phyloP scores from a whole-genome alignment of 2,888 invertebrate species.

The Helicoverpa assulta region DNA sequence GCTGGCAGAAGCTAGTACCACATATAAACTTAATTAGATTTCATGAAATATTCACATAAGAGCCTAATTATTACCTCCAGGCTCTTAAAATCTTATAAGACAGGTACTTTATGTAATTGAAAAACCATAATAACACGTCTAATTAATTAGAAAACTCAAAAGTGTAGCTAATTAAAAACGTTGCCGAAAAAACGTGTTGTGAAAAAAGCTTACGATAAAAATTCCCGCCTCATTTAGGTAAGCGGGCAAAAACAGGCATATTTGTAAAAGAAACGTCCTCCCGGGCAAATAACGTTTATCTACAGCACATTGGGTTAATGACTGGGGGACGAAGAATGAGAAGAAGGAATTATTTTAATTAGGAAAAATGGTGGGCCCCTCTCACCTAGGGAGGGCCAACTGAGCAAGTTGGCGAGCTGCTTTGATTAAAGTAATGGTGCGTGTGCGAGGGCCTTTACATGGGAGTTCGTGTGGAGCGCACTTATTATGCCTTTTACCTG shows the following conservation, averaged over 20 bases:
- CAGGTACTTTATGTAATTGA: conserved; percentile 39
- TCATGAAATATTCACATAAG: conserved; percentile 31
- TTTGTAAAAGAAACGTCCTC: conserved; percentile 81
- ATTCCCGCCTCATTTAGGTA: conserved; percentile 79
- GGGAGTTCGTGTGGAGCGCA: conserved; percentile 38
- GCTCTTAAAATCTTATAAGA: conserved; percentile 25
- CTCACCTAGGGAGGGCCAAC: conserved; percentile 71
- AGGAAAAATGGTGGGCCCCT: conserved; percentile 82
- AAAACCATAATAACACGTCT: conserved; percentile 48
- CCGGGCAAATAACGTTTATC: conserved; percentile 86
- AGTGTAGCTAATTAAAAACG: conserved; percentile 77
- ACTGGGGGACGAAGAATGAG: conserved; percentile 84
- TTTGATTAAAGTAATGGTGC: conserved; percentile 70
- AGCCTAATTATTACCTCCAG: conserved; percentile 32
- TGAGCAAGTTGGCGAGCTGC: conserved; percentile 72
- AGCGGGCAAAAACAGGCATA: conserved; percentile 81
- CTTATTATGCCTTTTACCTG: conserved; percentile 46
- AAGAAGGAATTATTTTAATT: conserved; percentile 89
- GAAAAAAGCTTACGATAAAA: conserved; percentile 74
- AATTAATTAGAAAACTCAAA: conserved; percentile 73
- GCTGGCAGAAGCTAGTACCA: too few relatives aligned
- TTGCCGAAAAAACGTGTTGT: conserved; percentile 71
- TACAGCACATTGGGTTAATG: conserved; percentile 88
- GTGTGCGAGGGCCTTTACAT: conserved; percentile 53
- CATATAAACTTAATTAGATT: conserved; percentile 16